phyloP scores from a whole-genome alignment of 2,888 invertebrate genomes.

The Theodoxus fluviatilis region DNA sequence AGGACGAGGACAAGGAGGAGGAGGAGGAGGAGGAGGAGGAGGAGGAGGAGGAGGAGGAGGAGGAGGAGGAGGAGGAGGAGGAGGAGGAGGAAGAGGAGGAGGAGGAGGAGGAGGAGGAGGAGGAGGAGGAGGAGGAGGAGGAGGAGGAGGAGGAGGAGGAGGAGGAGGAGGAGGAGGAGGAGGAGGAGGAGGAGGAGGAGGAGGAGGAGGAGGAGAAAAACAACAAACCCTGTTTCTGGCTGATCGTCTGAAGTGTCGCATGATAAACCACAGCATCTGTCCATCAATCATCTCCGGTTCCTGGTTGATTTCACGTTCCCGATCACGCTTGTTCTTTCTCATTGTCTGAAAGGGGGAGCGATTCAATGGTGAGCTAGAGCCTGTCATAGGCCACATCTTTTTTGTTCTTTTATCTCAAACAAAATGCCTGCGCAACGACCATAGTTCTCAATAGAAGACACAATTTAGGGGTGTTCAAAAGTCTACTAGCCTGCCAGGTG shows the following conservation, averaged over 20 bases:
- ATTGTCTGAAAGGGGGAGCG: too few species aligned
- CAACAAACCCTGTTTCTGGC: conserved; percentile 59
- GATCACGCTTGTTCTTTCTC: conserved; percentile 63
- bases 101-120: not conserved
- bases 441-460: too few species aligned
- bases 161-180: conserved; percentile 15
- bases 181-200: not conserved
- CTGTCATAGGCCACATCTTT: too few species aligned
- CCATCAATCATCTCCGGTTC: conserved; percentile 68
- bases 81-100: conserved; percentile 21
- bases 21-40: not conserved
- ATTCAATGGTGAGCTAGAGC: too few species aligned
- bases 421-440: too few species aligned
- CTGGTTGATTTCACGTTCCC: conserved; percentile 64
- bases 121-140: conserved; percentile 2
- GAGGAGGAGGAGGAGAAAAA: not conserved
- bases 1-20: not conserved
- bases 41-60: not conserved
- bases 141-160: conserved; percentile 12
- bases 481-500: too few species aligned
- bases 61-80: not conserved
- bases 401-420: too few species aligned
- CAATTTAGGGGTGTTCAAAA: too few species aligned
- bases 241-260: conserved; percentile 67
- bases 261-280: conserved; percentile 69